A percentile compares a stretch with the other conserved stretches of the same genome.
phyloP scores from a whole-genome alignment of 2,797 vertebrate species.

The Pangasius mekongensis region DNA sequence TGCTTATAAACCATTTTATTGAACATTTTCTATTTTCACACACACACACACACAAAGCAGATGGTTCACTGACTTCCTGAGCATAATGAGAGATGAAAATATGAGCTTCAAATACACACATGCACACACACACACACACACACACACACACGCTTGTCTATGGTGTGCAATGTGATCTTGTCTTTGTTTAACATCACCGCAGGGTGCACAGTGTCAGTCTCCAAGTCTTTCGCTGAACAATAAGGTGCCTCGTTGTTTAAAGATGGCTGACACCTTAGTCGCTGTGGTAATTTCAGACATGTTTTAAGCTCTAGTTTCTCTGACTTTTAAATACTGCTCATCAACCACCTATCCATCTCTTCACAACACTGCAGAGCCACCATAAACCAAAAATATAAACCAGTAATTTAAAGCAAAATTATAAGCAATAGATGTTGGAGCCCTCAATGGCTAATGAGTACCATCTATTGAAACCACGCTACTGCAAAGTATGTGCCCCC shows the following conservation, averaged over 20 bases:
- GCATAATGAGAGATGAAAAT: background rate
- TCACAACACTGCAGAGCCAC: background rate
- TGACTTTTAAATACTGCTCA: constrained; percentile 51
- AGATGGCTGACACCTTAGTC: constrained; percentile 42
- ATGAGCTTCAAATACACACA: background rate
- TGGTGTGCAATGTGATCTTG: constrained; percentile 46
- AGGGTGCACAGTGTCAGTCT: constrained; percentile 49
- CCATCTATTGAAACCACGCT: background rate
- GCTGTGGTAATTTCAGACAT: constrained; percentile 39
- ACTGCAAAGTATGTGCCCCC: background rate
- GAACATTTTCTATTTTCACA: background rate
- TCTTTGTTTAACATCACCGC: constrained; percentile 50
- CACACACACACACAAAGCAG: constrained; percentile 23
- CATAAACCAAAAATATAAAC: background rate
- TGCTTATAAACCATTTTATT: background rate
- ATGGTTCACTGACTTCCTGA: background rate
- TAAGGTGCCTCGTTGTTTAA: constrained; percentile 29
- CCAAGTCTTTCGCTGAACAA: constrained; percentile 31
- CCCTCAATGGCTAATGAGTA: background rate
- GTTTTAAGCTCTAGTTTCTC: constrained; percentile 38
- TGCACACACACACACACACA: background rate
- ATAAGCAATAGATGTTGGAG: background rate
- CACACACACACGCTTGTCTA: background rate
- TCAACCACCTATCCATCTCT: constrained; percentile 23
- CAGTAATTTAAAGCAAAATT: background rate